Evolutionary conservation across 2,113 vertebrate species (phyloP).

Genomic region (Apaloderma vittatum): DNA sequence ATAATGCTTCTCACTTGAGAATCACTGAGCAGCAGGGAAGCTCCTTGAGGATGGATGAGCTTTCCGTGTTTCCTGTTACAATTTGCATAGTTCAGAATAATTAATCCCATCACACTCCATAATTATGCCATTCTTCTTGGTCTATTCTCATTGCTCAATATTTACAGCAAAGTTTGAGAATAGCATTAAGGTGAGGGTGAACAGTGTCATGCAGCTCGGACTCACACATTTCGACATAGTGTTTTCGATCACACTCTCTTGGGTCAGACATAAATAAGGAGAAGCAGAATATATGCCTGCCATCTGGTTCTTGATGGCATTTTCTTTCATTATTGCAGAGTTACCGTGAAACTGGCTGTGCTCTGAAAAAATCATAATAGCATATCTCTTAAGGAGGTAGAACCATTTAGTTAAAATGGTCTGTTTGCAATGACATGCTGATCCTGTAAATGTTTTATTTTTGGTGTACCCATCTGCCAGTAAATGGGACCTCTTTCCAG

Average conservation of each 20-base stretch:
- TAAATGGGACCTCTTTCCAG: not conserved
- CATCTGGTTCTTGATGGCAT: not conserved
- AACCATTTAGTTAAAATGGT: not conserved
- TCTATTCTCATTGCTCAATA: not conserved
- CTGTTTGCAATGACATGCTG: not conserved
- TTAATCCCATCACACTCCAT: not conserved
- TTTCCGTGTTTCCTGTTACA: not conserved
- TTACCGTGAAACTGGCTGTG: not conserved
- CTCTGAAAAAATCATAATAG: not conserved
- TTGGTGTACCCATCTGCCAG: not conserved
- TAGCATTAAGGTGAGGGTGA: not conserved
- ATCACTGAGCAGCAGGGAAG: not conserved
- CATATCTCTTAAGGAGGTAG: not conserved
- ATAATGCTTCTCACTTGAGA: constrained; percentile 8
- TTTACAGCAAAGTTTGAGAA: not conserved
- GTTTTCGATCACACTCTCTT: not conserved
- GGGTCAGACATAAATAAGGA: not conserved
- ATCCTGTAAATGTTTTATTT: not conserved
- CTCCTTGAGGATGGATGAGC: constrained; percentile 10
- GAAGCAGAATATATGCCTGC: not conserved
- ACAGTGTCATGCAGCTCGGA: not conserved
- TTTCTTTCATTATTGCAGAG: not conserved
- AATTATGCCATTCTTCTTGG: not conserved
- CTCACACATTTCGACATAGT: not conserved
- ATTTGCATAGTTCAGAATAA: constrained; percentile 31